Conservation (phyloP, 2,797 vertebrate species). For the Chaetophractus vellerosus region DNA sequence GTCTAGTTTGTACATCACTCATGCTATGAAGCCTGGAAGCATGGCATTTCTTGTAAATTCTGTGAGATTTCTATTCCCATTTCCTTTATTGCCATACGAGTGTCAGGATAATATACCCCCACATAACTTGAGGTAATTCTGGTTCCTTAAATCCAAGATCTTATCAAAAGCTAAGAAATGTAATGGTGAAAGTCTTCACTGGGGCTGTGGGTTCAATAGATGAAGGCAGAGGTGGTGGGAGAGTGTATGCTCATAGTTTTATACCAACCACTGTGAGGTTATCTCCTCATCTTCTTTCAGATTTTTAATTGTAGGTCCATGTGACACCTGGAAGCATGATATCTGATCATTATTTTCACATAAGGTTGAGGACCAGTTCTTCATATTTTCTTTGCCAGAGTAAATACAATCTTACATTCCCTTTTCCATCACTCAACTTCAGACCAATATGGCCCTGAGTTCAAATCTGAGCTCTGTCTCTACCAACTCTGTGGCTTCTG, state of each 20-base stretch:
- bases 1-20: not conserved
- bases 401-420: not conserved
- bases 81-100: not conserved
- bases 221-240: not conserved
- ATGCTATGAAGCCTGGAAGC: not conserved
- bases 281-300: not conserved
- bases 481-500: not conserved
- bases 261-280: not conserved
- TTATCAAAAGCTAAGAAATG: not conserved
- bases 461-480: not conserved
- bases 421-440: not conserved
- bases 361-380: not conserved
- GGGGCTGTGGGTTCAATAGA: not conserved
- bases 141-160: not conserved
- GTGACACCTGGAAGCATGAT: not conserved
- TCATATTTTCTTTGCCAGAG: not conserved
- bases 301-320: conserved; percentile 12
- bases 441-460: not conserved
- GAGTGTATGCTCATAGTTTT: not conserved
- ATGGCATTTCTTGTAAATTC: not conserved
- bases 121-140: not conserved
- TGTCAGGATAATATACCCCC: not conserved
- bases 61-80: not conserved
- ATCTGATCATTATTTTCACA: conserved; percentile 34
- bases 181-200: not conserved